Evolutionary conservation across 2,113 vertebrate species (phyloP).

Genomic region (Leptocoma aspasia): DNA sequence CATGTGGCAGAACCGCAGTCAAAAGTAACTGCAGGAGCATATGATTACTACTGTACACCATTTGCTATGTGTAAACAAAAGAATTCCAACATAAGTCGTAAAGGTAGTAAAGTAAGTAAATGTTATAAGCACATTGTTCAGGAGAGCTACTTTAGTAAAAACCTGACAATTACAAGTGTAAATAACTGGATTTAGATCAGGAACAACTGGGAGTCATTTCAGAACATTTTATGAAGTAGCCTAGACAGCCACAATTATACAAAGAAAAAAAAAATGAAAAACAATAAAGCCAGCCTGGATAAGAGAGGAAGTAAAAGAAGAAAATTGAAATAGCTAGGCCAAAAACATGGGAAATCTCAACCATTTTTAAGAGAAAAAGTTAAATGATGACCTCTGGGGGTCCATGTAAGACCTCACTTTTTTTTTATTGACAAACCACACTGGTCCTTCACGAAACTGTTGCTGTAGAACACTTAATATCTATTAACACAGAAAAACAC

Average conservation of each 20-base stretch:
- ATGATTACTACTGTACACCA: background rate
- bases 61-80: background rate
- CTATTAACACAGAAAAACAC: background rate
- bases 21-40: background rate
- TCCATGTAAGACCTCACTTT: rapidly evolving
- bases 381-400: background rate
- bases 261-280: background rate
- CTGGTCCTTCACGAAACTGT: background rate
- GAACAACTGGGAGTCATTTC: background rate
- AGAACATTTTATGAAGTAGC: background rate
- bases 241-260: background rate
- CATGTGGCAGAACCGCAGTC: background rate
- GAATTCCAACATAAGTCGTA: background rate
- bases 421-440: background rate
- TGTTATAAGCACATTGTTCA: background rate
- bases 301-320: background rate
- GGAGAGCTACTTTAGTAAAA: background rate
- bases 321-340: background rate
- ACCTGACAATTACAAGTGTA: background rate
- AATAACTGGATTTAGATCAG: background rate
- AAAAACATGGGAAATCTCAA: background rate
- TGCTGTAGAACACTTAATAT: background rate
- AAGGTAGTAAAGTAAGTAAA: too few relatives aligned
- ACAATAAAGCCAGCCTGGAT: background rate
- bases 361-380: background rate